A percentile compares a stretch with the other conserved stretches of the same genome.
These are phyloP conservation scores for Ophion obscuratus DNA, from an alignment of 2,888 invertebrate species.

Conservation along the genomic window DNA sequence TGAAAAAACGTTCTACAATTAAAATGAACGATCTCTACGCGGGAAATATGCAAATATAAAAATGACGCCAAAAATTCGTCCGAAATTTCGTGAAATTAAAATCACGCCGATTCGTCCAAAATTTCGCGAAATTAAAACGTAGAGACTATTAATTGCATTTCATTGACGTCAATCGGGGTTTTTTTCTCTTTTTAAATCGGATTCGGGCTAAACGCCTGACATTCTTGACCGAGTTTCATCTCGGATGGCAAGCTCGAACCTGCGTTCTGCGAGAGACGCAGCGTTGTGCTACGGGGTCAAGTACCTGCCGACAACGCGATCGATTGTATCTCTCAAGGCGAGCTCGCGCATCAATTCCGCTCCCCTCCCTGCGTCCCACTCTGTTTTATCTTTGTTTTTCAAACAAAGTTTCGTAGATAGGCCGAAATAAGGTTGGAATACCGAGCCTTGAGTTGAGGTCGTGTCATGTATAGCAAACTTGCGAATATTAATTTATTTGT, in stretches of 20 bases:
- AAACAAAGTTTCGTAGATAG: constrained; percentile 7
- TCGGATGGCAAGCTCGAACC: constrained; percentile 36
- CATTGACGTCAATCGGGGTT: not conserved
- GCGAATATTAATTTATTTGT: not conserved
- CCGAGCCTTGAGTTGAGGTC: not conserved
- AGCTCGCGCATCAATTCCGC: constrained; percentile 33
- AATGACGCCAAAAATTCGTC: not conserved
- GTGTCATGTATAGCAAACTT: not conserved
- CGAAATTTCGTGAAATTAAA: not conserved
- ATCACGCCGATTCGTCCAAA: not conserved
- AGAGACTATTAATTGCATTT: not conserved
- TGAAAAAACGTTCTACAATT: too few species aligned
- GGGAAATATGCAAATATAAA: too few species aligned
- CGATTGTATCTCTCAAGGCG: constrained; percentile 57
- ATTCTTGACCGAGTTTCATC: constrained; percentile 63
- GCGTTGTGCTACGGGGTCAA: constrained; percentile 61
- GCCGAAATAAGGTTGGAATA: constrained; percentile 14
- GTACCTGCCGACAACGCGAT: constrained; percentile 64
- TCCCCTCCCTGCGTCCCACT: not conserved
- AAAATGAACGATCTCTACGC: too few species aligned
- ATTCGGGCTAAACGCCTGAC: constrained; percentile 36
- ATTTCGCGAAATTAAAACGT: not conserved
- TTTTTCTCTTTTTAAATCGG: not conserved
- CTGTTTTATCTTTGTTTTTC: constrained; percentile 27
- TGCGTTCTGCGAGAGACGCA: constrained; percentile 27